Evolutionary conservation across 2,888 invertebrate genomes (phyloP), one percentile per base, ranked within the genome.

Genomic region (Papilio demoleus): DNA sequence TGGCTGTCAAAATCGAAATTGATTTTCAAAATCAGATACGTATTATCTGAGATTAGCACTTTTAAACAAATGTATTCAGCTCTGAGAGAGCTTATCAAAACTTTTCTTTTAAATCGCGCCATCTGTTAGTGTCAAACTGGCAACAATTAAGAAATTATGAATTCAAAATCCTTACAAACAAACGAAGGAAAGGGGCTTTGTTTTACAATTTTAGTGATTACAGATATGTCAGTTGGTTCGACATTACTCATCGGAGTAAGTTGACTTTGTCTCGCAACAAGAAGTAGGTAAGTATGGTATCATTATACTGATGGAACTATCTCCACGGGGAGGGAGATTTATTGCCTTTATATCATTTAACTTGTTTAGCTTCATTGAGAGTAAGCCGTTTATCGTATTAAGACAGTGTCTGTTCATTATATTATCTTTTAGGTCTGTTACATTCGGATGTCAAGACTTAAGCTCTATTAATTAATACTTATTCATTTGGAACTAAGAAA

Each of bases 321-420:
- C 77, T 80, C 76, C 78, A 76, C 78, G 76, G 76, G 81, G 79
- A 79, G 78, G 74, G 77, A 85, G 79, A 80, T 87, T 88, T 87
- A 88, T 88, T 85, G 85, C 80, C 77, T 79, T 67, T 73, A 74
- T 73, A 78, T 80, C 84, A 85, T 87, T 89, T 85, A 87, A 88
- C 88, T 90, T 90, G 85, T 90, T 90, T 87, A 90, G 85, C 88
- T 88, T 90, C 88, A 90, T 90, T 89, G 84, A 79, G 71, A 79
- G 84, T 83, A 81, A 84, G 82, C 79, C 88, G 86, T 90, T 90
- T 90, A 90, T 88, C 86, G 86, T 88, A 86, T 90, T 87, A 88
- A 89, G 86, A 84, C 81, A 82, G 82, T 53, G 34, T 78, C 75
- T 80, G 77, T 83, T 83, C 82, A 83, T 80, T 81, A 78, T 79